A percentile compares a stretch with the other conserved stretches of the same genome.
Conservation (phyloP, 2,113 vertebrate species). For the Tetraodon nigroviridis region DNA sequence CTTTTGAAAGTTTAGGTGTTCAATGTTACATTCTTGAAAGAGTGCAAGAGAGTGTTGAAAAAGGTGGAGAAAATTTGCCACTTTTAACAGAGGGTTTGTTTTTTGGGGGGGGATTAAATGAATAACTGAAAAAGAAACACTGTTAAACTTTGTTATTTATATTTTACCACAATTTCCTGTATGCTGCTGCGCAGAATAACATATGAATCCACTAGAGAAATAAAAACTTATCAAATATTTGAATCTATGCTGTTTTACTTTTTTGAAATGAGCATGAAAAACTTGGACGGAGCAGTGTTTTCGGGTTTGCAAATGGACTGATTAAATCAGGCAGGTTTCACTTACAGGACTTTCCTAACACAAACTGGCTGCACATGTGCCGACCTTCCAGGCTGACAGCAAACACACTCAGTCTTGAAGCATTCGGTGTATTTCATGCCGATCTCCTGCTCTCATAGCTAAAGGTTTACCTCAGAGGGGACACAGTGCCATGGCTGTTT, state of each 20-base stretch:
- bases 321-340: conserved; percentile 9
- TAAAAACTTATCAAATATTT: conserved; percentile 75
- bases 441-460: conserved; percentile 11
- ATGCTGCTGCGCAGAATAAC: conserved; percentile 79
- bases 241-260: conserved; percentile 50
- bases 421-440: neutral
- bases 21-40: conserved; percentile 68
- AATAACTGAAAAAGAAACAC: conserved; percentile 71
- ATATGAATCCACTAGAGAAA: conserved; percentile 78
- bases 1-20: conserved; percentile 74
- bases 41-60: conserved; percentile 54
- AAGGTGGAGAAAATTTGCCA: conserved; percentile 67
- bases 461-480: conserved; percentile 39
- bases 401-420: too few species aligned
- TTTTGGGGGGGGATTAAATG: conserved; percentile 63
- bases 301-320: conserved; percentile 8
- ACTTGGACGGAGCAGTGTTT: neutral
- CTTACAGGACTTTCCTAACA: neutral
- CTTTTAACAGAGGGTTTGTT: conserved; percentile 73
- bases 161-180: conserved; percentile 77
- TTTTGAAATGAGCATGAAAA: conserved; percentile 4
- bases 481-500: conserved; percentile 55
- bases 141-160: conserved; percentile 82
- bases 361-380: too few species aligned
- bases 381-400: too few species aligned